These are phyloP conservation scores for Nomia melanderi DNA, from an alignment of 1,140 invertebrate species.

Conservation along the genomic window DNA sequence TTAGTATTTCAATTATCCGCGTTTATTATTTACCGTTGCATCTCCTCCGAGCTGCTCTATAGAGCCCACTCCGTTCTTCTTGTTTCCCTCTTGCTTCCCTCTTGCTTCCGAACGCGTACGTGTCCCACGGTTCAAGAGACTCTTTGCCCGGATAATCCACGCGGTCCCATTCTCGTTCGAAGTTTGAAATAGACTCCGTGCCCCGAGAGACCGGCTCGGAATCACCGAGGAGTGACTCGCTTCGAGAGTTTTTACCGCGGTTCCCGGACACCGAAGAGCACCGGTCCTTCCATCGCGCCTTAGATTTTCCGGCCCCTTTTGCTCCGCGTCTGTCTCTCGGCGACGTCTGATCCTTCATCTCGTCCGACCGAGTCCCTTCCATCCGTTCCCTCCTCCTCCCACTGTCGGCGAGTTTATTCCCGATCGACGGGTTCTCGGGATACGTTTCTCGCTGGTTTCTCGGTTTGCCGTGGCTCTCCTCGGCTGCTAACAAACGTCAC, in stretches of 20 bases:
- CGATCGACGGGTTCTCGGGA: too few species aligned
- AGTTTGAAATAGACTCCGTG: neutral
- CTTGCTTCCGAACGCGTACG: too few species aligned
- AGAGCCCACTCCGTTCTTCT: neutral
- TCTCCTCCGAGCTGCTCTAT: too few species aligned
- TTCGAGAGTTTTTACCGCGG: neutral
- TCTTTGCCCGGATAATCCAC: neutral
- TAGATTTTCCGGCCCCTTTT: neutral
- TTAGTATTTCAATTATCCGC: too few species aligned
- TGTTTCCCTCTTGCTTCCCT: neutral
- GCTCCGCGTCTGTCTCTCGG: too few species aligned
- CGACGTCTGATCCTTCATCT: too few species aligned
- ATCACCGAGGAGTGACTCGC: conserved; percentile 4
- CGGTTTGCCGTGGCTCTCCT: neutral
- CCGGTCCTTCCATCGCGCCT: neutral
- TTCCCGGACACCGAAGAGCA: neutral
- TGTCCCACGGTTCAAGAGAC: neutral
- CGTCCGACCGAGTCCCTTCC: too few species aligned
- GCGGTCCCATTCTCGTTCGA: neutral
- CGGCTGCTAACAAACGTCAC: conserved; percentile 6
- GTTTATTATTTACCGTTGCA: too few species aligned
- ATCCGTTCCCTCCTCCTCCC: too few species aligned
- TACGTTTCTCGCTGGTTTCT: too few species aligned
- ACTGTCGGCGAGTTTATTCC: too few species aligned
- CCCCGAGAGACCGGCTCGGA: neutral